A percentile compares a stretch with the other conserved stretches of the same genome.
Conservation (phyloP, 2,113 vertebrate species). For the Cromileptes altivelis region DNA sequence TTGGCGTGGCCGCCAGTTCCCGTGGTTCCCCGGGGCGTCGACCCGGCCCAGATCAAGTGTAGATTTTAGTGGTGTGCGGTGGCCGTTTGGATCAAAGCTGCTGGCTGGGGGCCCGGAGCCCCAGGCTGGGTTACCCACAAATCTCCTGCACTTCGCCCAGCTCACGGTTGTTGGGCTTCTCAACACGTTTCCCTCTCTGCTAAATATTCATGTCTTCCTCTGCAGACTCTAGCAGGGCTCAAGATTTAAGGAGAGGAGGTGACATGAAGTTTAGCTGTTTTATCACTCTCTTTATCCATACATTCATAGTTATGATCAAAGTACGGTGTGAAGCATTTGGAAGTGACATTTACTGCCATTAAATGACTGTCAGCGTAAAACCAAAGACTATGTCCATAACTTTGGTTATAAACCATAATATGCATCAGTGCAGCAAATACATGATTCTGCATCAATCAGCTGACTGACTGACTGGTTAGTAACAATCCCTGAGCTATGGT, state of each 20-base stretch:
- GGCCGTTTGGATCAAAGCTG: constrained; percentile 37
- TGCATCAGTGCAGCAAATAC: neutral
- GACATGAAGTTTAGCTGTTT: too few species aligned
- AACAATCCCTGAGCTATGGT: neutral
- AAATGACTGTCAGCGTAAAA: neutral
- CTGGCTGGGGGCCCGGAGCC: neutral
- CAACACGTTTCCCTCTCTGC: neutral
- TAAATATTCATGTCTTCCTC: constrained; percentile 27
- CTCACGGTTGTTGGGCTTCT: neutral
- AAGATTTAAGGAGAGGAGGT: neutral
- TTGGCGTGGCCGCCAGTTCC: neutral
- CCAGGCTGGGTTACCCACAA: neutral
- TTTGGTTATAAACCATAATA: neutral
- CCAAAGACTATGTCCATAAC: neutral
- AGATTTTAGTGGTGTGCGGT: neutral
- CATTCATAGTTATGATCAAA: neutral
- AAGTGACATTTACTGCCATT: neutral
- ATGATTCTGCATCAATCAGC: neutral
- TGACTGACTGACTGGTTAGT: too few species aligned
- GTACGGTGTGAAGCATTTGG: too few species aligned
- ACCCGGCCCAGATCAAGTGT: constrained; percentile 1
- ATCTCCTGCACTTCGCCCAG: neutral
- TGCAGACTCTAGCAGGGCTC: neutral
- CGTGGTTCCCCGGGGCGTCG: neutral
- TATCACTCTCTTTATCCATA: neutral